Base-by-base conservation (phyloP, 2,888 invertebrate genomes). In the Spodoptera exigua region DNA sequence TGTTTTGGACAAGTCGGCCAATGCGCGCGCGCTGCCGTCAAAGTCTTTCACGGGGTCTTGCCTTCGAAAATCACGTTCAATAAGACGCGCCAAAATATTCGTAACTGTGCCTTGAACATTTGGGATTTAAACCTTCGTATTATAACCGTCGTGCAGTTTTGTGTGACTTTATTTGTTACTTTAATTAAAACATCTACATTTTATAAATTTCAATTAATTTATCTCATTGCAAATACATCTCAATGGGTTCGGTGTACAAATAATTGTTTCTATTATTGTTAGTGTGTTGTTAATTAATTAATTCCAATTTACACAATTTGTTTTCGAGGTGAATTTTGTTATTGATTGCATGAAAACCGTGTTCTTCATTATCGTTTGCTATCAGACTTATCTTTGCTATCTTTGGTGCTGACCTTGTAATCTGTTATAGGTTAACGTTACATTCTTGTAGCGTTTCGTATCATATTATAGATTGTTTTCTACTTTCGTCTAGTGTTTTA, bases 1-100 rank as follows among this genome's bases (percentile, higher is more conserved):
- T 89, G 91, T 92, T 92, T 91, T 90, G 91, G 88, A 86, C 86
- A 85, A 77, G 78, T 80, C 85, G 86, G 36, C 52, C 68, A 59
- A 74, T 47, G 89, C 89, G 89, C 93, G 88, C 83, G 87, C 90
- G 87, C 86, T 58, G 45, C 48, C 58, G 48, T 60, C 63, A 37
- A 44, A 61, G 61, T 67, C 61, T 68, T 67, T 37, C 66, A 57
- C 53, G 43, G 62, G 74, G 70, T 78, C 70, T 66, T 27, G 52
- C 52, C 45, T 66, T 48, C 54, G 67, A 76, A 76, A 72, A 73
- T 66, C 73, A 70, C 74, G 59, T 55, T 55, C 17, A 65, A 64
- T 65, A 58, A 75, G 61, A 68, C 64, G 69, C 72, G 58, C 57
- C 55, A 71, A 70, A 71, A 61, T 53, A 63, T 58, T 47, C 17